A percentile compares a stretch with the other conserved stretches of the same genome.
Conservation (phyloP, 2,888 invertebrate species). For the Gasteruption jaculator region DNA sequence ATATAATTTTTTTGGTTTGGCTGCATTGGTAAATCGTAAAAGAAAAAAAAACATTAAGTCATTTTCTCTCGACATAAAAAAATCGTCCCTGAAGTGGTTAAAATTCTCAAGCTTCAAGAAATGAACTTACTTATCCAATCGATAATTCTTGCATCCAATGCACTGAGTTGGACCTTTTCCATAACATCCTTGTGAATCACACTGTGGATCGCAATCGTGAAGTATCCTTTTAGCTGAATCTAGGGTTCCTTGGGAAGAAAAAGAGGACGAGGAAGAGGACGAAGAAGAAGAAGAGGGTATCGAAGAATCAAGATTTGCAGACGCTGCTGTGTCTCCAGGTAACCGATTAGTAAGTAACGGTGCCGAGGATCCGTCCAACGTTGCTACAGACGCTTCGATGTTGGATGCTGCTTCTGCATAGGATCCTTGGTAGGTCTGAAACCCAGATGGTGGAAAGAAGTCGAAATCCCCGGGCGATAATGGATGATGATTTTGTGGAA, state of each 20-base stretch:
- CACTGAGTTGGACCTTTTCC: slow-evolving; percentile 82
- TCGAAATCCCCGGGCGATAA: slow-evolving; percentile 58
- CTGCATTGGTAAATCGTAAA: no score
- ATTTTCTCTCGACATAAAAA: no score
- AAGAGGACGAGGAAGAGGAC: slow-evolving; percentile 34
- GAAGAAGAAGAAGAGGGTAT: slow-evolving; percentile 30
- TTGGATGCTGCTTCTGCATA: slow-evolving; percentile 76
- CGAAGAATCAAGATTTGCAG: slow-evolving; percentile 29
- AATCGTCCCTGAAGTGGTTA: no score
- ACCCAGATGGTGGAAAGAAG: slow-evolving; percentile 62
- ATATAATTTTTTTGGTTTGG: no score
- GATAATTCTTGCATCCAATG: slow-evolving; percentile 75
- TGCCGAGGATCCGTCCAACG: slow-evolving; percentile 60
- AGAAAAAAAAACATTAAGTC: no score
- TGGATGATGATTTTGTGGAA: slow-evolving; percentile 59
- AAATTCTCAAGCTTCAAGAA: no score
- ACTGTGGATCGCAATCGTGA: slow-evolving; percentile 79
- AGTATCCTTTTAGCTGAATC: slow-evolving; percentile 44
- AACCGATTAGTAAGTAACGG: slow-evolving; percentile 41
- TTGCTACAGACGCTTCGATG: slow-evolving; percentile 70
- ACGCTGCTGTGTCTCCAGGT: slow-evolving; percentile 35
- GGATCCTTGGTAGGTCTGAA: slow-evolving; percentile 73
- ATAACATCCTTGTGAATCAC: slow-evolving; percentile 81
- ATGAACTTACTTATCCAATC: slow-evolving; percentile 74
- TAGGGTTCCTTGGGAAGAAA: slow-evolving; percentile 36